Conservation (phyloP, 2,888 invertebrate genomes). For the Operophtera brumata region DNA sequence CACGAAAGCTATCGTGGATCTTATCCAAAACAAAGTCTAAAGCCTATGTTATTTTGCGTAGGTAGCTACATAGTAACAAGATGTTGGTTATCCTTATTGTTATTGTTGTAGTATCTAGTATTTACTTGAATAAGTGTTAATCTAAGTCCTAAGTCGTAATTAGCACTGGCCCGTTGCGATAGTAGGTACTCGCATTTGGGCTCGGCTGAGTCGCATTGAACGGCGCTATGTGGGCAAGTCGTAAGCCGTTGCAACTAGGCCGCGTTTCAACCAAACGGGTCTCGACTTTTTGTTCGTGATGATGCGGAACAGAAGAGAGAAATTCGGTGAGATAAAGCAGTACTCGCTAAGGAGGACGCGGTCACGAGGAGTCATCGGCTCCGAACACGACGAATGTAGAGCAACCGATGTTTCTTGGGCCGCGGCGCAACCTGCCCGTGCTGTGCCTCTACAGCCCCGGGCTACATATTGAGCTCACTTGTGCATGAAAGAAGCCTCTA, state of each 20-base stretch:
- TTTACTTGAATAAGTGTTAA: conserved; percentile 36
- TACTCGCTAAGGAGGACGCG: conserved; percentile 74
- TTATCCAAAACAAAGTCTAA: neutral
- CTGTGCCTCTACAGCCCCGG: conserved; percentile 51
- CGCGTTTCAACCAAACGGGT: conserved; percentile 72
- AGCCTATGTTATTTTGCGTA: neutral
- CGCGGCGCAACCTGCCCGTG: conserved; percentile 58
- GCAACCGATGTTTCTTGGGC: conserved; percentile 69
- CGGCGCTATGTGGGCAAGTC: conserved; percentile 39
- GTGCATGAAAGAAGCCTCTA: neutral
- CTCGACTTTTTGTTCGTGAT: conserved; percentile 75
- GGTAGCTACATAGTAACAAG: conserved; percentile 2
- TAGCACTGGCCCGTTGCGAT: conserved; percentile 48
- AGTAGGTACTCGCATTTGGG: conserved; percentile 46
- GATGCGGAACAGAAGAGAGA: conserved; percentile 78
- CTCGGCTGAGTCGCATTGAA: conserved; percentile 39
- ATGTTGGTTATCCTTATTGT: neutral
- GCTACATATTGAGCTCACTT: conserved; percentile 46
- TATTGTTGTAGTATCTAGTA: neutral
- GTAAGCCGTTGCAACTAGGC: conserved; percentile 64
- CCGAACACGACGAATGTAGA: conserved; percentile 71
- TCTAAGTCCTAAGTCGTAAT: conserved; percentile 48
- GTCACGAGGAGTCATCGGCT: conserved; percentile 78
- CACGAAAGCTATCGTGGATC: neutral
- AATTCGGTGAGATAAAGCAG: conserved; percentile 76